Evolutionary conservation across 2,797 vertebrate genomes (phyloP).

Genomic region (Psittacula derbiana): DNA sequence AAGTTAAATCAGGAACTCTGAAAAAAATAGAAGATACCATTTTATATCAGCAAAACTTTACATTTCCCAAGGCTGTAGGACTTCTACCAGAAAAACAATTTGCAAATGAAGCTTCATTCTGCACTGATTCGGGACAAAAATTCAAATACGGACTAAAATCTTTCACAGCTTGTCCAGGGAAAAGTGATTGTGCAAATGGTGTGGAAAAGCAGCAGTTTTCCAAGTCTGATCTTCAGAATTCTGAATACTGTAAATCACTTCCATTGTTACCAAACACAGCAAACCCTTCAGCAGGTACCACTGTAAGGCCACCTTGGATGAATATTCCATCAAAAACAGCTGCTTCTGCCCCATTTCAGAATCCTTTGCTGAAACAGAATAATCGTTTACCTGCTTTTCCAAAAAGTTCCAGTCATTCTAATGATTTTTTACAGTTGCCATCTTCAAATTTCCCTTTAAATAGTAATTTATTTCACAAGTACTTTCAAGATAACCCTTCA

Average conservation of each 20-base stretch:
- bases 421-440: slow-evolving; percentile 73
- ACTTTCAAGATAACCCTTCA: slow-evolving; percentile 71
- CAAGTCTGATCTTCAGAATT: slow-evolving; percentile 70
- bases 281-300: slow-evolving; percentile 67
- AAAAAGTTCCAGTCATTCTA: slow-evolving; percentile 71
- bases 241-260: slow-evolving; percentile 77
- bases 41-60: slow-evolving; percentile 78
- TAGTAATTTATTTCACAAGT: slow-evolving; percentile 72
- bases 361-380: slow-evolving; percentile 72
- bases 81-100: slow-evolving; percentile 74
- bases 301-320: slow-evolving; percentile 71
- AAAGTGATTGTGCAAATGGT: slow-evolving; percentile 68
- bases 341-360: slow-evolving; percentile 69
- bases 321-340: slow-evolving; percentile 71
- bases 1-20: slow-evolving; percentile 76
- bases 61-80: slow-evolving; percentile 71
- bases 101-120: slow-evolving; percentile 76
- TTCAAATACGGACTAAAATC: slow-evolving; percentile 75
- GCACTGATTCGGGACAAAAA: slow-evolving; percentile 76
- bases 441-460: slow-evolving; percentile 73
- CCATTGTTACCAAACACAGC: slow-evolving; percentile 68
- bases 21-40: slow-evolving; percentile 79
- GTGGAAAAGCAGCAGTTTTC: slow-evolving; percentile 77
- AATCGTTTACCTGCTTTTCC: slow-evolving; percentile 67
- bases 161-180: slow-evolving; percentile 68